Percentiles rank a stretch among this genome's conserved stretches.
Conservation (phyloP, 2,797 vertebrate genomes). For the Florisuga fusca region DNA sequence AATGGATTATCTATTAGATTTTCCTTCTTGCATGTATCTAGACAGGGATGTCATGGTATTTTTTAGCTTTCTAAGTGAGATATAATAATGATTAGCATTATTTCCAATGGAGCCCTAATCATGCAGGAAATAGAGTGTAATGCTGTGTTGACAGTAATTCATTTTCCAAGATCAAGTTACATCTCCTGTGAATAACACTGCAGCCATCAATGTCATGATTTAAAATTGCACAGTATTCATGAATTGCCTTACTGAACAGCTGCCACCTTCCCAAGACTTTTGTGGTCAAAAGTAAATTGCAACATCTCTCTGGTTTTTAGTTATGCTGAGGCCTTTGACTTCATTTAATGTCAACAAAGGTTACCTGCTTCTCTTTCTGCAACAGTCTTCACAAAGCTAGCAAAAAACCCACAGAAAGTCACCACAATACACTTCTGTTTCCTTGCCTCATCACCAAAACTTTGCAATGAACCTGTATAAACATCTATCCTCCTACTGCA, state of each 20-base stretch:
- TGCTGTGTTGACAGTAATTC: background rate
- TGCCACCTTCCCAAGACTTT: accelerated
- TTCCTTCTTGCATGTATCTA: background rate
- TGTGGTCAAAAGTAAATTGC: background rate
- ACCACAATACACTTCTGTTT: background rate
- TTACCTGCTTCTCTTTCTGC: background rate
- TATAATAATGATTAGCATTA: background rate
- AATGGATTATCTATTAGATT: background rate
- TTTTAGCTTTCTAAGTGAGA: background rate
- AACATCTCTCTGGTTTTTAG: background rate
- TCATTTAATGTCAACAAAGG: background rate
- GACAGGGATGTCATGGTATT: background rate
- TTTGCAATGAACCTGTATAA: background rate
- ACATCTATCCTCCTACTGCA: background rate
- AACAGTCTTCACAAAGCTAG: background rate
- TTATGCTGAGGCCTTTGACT: background rate
- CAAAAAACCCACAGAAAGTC: background rate
- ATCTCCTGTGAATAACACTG: background rate
- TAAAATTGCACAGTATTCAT: background rate
- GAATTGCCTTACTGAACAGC: background rate
- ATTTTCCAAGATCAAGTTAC: background rate
- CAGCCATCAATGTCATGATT: background rate
- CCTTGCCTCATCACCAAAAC: background rate
- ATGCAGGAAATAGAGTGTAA: background rate
- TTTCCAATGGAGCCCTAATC: background rate